Evolutionary conservation across 2,888 invertebrate genomes (phyloP), one percentile per base, ranked within the genome.

Genomic region (Fabriciana adippe): DNA sequence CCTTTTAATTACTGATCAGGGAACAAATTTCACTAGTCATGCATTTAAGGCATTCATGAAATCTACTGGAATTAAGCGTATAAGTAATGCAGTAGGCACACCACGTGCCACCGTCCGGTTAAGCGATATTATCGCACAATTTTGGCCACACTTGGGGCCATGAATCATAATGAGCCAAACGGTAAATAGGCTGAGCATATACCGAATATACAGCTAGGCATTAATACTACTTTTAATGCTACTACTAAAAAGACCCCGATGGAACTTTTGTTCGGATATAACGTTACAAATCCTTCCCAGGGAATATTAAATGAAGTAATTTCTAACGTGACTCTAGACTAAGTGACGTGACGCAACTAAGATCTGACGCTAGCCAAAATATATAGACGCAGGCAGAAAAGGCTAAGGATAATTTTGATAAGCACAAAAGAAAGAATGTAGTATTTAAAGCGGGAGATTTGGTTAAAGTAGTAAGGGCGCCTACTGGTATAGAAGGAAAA

Each of bases 1-100:
- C 13, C 63, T 66, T 57, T 65, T 85, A n/a, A 79, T 88, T 15
- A 77, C 79, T 1, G 87, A 89, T 67, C 69, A 80, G 45, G 86
- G 86, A 15, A 78, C 81, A 15, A 75, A 76, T 6, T 88, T 83
- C 64, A 88, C 85, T 0, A 78, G 81, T 1, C 72, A 75, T n/a
- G 53, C 63, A 3, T 88, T 88, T 64, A 67, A 75, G 60, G 66
- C 72, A 4, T 73, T 71, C 66, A 86, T 83, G 67, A 54, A 68
- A 5, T 74, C 79, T 18, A 73, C 79, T 15, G 70, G 71, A 2
- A 69, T 76, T 18, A 76, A 71, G 55, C 76, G 75, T 65, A 47
- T 74, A 13, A 21, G 74, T 18, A 81, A 86, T 51, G 73, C 74
- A 13, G 74, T 75, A 13, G 67, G 72, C 3, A 69, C 68, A 65